Evolutionary conservation across 1,140 invertebrate species (phyloP), one percentile per base, ranked within the genome.

Genomic region (Saccostrea glomerata): DNA sequence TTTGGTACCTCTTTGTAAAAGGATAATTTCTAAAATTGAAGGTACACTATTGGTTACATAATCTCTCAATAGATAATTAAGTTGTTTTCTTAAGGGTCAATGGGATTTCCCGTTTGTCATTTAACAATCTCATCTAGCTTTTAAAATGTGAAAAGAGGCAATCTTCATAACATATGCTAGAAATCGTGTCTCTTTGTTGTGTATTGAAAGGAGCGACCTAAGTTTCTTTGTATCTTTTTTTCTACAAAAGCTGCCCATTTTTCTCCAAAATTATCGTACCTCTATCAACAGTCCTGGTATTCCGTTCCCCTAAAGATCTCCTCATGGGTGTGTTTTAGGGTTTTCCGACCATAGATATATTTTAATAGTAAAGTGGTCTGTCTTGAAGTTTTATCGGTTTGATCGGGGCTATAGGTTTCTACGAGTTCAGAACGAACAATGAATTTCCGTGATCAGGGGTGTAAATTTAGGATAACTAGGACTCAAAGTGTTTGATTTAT

Each of bases 401-500:
- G 23, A 25, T 30, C 30, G 70, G 70, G 70, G 70, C 70, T 77
- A 36, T 77, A 77, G 13, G 70, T 77, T 77, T 77, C 70, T 30
- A 36, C 25, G 70, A 36, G 70, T 77, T 36, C 30, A 36, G 70
- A 20, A 2, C 20, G 17, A 54, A 84, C 82, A 84, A 84, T 84
- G 82, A 56, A 2, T 23, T 54, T 0, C 55, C 82, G 82, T 84
- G 82, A 84, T 84, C 82, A 55, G 82, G 82, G 40, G 82, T 84
- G 36, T 54, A 84, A 84, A 84, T 36, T 54, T 30, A 23, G 55
- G 82, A 84, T 84, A 84, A 84, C 82, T 25, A 56, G 82, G 36
- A 84, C 47, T 84, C 82, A 84, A 54, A 84, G 30, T n/a, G 40
- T 54, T 84, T 84, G 82, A 84, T 84, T 84, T 84, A 84, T 84